Evolutionary conservation across 2,888 invertebrate species (phyloP).

Genomic region (Venusia cambrica): DNA sequence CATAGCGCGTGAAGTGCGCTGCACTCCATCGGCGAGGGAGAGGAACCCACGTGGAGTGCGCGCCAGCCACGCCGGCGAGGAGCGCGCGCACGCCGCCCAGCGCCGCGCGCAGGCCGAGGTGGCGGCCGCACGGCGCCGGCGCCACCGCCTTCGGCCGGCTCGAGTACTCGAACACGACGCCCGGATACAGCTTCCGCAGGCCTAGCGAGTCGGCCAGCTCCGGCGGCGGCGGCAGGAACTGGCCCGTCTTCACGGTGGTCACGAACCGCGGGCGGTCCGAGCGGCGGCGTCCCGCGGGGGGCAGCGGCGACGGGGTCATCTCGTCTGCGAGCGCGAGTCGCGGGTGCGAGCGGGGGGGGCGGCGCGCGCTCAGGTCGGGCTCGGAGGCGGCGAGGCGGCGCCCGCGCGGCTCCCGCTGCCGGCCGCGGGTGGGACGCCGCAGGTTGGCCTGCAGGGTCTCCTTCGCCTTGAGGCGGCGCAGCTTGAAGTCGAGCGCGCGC

Average conservation of each 20-base stretch:
- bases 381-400: slow-evolving; percentile 59
- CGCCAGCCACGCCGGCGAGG: slow-evolving; percentile 49
- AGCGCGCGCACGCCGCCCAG: slow-evolving; percentile 58
- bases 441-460: slow-evolving; percentile 63
- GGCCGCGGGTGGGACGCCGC: slow-evolving; percentile 54
- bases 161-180: slow-evolving; percentile 83
- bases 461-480: slow-evolving; percentile 85
- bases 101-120: slow-evolving; percentile 36
- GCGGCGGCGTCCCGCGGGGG: slow-evolving; percentile 40
- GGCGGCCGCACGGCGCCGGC: slow-evolving; percentile 37
- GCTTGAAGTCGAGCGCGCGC: slow-evolving; percentile 86
- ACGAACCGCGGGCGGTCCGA: slow-evolving; percentile 85
- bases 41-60: slow-evolving; percentile 4
- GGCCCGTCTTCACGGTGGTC: slow-evolving; percentile 89
- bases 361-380: slow-evolving; percentile 81
- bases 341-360: slow-evolving; percentile 47
- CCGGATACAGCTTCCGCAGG: slow-evolving; percentile 65
- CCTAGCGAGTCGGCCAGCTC: slow-evolving; percentile 84
- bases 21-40: too few species aligned
- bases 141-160: slow-evolving; percentile 82
- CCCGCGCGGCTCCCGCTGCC: slow-evolving; percentile 36
- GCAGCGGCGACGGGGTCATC: slow-evolving; percentile 24
- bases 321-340: slow-evolving; percentile 43
- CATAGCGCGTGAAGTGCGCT: too few species aligned
- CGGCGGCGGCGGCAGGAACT: slow-evolving; percentile 89